Evolutionary conservation across 2,797 vertebrate genomes (phyloP).

Genomic region (Clarias platycephalus): DNA sequence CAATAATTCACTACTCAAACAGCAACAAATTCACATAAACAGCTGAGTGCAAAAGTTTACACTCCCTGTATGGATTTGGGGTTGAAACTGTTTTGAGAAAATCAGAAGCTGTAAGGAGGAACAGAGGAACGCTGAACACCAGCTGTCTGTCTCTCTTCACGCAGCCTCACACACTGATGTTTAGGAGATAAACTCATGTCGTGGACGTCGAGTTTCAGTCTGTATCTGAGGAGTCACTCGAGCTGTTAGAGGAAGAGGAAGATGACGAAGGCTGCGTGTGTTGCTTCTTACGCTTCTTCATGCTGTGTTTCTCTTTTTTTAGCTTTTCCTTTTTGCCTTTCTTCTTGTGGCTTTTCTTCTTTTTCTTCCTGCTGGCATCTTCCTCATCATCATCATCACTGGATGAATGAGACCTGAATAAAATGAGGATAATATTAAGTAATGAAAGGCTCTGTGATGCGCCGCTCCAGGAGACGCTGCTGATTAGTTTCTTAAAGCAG

Average conservation of each 20-base stretch:
- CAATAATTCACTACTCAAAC: not conserved
- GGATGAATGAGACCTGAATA: conserved; percentile 72
- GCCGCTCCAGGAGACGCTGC: not conserved
- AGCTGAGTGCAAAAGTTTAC: not conserved
- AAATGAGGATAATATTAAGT: not conserved
- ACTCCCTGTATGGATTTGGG: not conserved
- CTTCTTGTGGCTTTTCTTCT: conserved; percentile 81
- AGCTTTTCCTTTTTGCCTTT: conserved; percentile 78
- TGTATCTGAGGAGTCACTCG: conserved; percentile 68
- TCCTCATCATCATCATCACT: conserved; percentile 77
- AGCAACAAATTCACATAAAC: conserved; percentile 11
- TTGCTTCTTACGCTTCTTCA: conserved; percentile 65
- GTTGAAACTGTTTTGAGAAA: not conserved
- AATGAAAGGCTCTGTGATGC: not conserved
- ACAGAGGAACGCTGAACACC: too few species aligned
- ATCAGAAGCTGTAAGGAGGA: not conserved
- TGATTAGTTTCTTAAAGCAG: not conserved
- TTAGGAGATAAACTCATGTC: not conserved
- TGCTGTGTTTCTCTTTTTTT: conserved; percentile 77
- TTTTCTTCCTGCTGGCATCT: conserved; percentile 66
- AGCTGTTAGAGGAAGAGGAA: conserved; percentile 59
- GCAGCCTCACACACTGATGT: not conserved
- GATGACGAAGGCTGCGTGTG: conserved; percentile 57
- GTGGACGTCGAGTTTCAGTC: conserved; percentile 59
- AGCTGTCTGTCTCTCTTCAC: not conserved